Base-by-base conservation (phyloP, 92 coral and sea anemone species). In the Porites lobata region DNA sequence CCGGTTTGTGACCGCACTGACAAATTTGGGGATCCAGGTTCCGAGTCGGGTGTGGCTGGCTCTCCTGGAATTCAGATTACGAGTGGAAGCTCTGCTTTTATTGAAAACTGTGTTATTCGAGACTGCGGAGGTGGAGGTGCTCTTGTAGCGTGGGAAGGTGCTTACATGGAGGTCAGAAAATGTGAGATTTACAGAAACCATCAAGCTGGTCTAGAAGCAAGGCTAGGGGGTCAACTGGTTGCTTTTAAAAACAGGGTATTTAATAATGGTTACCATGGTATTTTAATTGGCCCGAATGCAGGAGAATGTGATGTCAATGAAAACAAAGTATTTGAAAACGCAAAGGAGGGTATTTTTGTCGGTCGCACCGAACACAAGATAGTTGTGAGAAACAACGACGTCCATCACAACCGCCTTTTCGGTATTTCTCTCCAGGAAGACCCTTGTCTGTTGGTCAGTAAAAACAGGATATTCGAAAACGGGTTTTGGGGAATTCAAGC, bases 81-180 rank as follows among this genome's bases (percentile, higher is more conserved):
- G 57, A 17, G 67, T 11, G 87, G 76, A 52, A 84, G 93, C 68
- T 56, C 43, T 12, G 91, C 89, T 7, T 14, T 69, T 51, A 82
- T 92, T 26, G 90, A 92, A 58, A 70, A 90, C 11, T 94, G 94
- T 77, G 84, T 66, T 29, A 76, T 94, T 80, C 71, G 11, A 21
- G 65, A 50, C 58, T 90, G 93, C 62, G 90, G 93, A 38, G 91
- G 92, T 54, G 88, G 79, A 61, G 96, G 96, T 4, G 53, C 82
- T 21, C 90, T 89, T 18, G 80, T 92, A 32, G 65, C 71, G 2
- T 91, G 75, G 19, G 86, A 87, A 10, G 86, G 85, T 8, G 56
- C 93, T 51, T 53, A 67, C n/a, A 38, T 89, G 68, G 79, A 78
- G 9, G 79, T 88, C 26, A 85, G 8, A 63, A 77, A 86, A 13